These are phyloP conservation scores for Chaenodraco wilsoni DNA, from an alignment of 2,797 vertebrate species.

Conservation along the genomic window DNA sequence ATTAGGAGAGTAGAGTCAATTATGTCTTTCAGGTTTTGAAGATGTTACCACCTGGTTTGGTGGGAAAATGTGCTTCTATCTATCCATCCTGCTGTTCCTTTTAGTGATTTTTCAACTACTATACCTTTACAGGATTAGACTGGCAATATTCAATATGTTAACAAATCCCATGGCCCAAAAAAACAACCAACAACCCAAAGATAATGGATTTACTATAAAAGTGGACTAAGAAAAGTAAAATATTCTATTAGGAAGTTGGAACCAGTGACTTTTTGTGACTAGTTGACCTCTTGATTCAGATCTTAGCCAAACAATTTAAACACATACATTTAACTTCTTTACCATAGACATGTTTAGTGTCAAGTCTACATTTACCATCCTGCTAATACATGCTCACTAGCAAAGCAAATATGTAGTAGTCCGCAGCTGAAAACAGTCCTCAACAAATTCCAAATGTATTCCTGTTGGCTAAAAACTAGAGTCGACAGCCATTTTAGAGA, in stretches of 20 bases:
- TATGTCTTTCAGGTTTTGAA: slow-evolving; percentile 51
- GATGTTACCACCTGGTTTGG: not conserved
- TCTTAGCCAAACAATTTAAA: not conserved
- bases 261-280: not conserved
- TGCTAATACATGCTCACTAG: not conserved
- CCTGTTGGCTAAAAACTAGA: not conserved
- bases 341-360: not conserved
- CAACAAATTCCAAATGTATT: slow-evolving; percentile 3
- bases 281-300: not conserved
- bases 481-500: not conserved
- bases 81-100: no score
- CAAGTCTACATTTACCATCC: not conserved
- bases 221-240: not conserved
- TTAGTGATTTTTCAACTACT: no score
- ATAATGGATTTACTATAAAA: not conserved
- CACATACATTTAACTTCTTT: slow-evolving; percentile 15
- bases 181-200: not conserved
- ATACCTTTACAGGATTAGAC: not conserved
- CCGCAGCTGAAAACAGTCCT: not conserved
- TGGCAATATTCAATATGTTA: not conserved
- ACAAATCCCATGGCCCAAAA: not conserved
- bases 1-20: slow-evolving; percentile 60
- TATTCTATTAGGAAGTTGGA: not conserved
- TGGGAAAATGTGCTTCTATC: slow-evolving; percentile 2
- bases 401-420: not conserved